These are phyloP conservation scores for Montipora sp. DNA, from an alignment of 64 coral and sea anemone genomes.

Conservation along the genomic window DNA sequence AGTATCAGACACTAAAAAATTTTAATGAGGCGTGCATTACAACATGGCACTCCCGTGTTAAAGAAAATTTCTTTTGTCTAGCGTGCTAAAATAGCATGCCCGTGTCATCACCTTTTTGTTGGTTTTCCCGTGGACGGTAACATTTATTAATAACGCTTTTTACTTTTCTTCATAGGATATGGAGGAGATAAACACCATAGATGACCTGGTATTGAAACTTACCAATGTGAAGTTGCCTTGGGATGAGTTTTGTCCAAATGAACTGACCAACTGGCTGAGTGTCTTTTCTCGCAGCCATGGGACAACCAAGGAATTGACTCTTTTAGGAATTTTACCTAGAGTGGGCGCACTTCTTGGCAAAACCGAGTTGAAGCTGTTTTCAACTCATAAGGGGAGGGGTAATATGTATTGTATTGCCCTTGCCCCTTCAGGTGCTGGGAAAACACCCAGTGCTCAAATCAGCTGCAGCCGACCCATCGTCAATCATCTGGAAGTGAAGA, in stretches of 20 bases:
- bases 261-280: slow-evolving; percentile 5
- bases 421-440: slow-evolving; percentile 73
- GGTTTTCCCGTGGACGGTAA: too few relatives aligned
- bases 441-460: slow-evolving; percentile 57
- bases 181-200: too few relatives aligned
- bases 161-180: not conserved
- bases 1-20: too few relatives aligned
- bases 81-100: too few relatives aligned
- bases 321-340: slow-evolving; percentile 41
- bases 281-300: slow-evolving; percentile 30
- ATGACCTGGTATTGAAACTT: too few relatives aligned
- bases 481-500: not conserved
- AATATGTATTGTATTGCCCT: slow-evolving; percentile 59
- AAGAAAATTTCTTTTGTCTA: too few relatives aligned
- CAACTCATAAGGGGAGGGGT: slow-evolving; percentile 21
- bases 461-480: slow-evolving; percentile 14
- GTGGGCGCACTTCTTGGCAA: slow-evolving; percentile 64
- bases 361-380: slow-evolving; percentile 17
- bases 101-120: too few relatives aligned
- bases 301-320: slow-evolving; percentile 18
- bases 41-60: too few relatives aligned
- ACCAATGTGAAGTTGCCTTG: not conserved
- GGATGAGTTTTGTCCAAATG: not conserved
- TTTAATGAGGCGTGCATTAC: too few relatives aligned
- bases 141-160: not conserved